Percentiles rank a stretch among this genome's conserved stretches.
These are phyloP conservation scores for Hippocampus zosterae DNA, from an alignment of 2,113 vertebrate genomes.

Conservation along the genomic window DNA sequence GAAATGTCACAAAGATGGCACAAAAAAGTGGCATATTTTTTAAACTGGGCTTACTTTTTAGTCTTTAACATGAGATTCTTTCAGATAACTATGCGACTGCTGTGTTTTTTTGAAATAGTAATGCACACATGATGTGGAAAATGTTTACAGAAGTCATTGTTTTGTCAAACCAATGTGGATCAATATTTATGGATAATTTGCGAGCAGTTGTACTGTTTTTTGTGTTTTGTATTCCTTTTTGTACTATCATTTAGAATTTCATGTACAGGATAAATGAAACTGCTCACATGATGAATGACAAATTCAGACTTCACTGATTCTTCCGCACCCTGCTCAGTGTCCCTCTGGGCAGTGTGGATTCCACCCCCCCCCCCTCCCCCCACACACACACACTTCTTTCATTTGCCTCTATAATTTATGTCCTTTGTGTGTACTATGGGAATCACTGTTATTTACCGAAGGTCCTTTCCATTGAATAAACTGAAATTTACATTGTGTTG, in stretches of 20 bases:
- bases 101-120: slow-evolving; percentile 56
- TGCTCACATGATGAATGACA: slow-evolving; percentile 34
- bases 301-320: slow-evolving; percentile 46
- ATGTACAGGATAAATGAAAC: slow-evolving; percentile 56
- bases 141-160: slow-evolving; percentile 71
- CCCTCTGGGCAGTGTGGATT: slow-evolving; percentile 23
- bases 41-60: slow-evolving; percentile 52
- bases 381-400: too few species aligned
- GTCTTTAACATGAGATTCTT: slow-evolving; percentile 48
- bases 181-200: slow-evolving; percentile 67
- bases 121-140: slow-evolving; percentile 65
- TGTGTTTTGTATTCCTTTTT: slow-evolving; percentile 69
- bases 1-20: slow-evolving; percentile 30
- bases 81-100: slow-evolving; percentile 60
- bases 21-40: slow-evolving; percentile 44
- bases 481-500: slow-evolving; percentile 58
- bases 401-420: slow-evolving; percentile 66
- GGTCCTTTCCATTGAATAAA: slow-evolving; percentile 70
- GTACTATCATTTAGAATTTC: slow-evolving; percentile 66
- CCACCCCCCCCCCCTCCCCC: slow-evolving; percentile 34
- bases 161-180: slow-evolving; percentile 66
- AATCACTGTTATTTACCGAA: slow-evolving; percentile 71
- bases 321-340: slow-evolving; percentile 32
- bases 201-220: slow-evolving; percentile 51
- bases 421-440: slow-evolving; percentile 65